phyloP scores from a whole-genome alignment of 2,113 vertebrate species.

The Prunella fulvescens region DNA sequence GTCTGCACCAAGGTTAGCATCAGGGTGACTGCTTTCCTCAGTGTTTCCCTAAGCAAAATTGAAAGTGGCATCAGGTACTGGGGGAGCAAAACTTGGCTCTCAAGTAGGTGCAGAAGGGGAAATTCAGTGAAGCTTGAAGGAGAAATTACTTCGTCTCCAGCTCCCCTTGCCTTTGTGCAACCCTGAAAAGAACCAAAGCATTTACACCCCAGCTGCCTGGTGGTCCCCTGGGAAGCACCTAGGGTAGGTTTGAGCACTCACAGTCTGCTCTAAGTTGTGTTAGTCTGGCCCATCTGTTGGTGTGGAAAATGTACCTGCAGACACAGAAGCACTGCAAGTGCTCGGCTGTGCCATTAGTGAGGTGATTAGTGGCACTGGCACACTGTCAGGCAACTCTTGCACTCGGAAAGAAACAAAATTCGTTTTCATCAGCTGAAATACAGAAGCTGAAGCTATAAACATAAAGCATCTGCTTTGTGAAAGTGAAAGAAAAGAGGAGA shows the following conservation, averaged over 20 bases:
- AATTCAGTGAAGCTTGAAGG: background rate
- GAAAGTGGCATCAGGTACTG: background rate
- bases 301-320: background rate
- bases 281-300: background rate
- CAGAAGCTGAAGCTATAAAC: background rate
- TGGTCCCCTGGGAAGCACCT: background rate
- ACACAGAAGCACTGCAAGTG: background rate
- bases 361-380: background rate
- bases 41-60: background rate
- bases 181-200: background rate
- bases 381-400: background rate
- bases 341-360: background rate
- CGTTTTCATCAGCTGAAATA: constrained; percentile 6
- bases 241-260: background rate
- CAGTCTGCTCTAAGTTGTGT: background rate
- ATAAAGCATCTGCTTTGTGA: constrained; percentile 8
- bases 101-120: background rate
- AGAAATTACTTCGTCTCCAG: background rate
- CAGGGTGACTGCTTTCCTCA: background rate
- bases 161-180: background rate
- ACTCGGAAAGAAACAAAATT: background rate
- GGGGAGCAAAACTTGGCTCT: background rate
- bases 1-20: background rate
- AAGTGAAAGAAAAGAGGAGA: background rate
- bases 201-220: background rate